Conservation (phyloP, 2,113 vertebrate genomes). For the Clarias magur region DNA sequence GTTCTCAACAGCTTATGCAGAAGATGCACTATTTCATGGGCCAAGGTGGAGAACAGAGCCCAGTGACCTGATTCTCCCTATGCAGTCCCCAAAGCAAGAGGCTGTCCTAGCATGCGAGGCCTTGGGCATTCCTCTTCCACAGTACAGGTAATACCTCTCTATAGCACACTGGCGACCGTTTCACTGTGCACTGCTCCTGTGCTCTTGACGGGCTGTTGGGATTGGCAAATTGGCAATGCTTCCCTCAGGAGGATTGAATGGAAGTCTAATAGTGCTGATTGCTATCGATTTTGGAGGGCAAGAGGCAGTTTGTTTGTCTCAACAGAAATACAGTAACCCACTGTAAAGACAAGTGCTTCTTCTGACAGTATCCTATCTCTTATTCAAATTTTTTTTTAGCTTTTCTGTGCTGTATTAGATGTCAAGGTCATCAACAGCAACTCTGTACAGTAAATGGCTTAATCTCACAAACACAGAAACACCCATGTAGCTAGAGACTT, state of each 20-base stretch:
- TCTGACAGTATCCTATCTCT: background rate
- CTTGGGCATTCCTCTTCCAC: slow-evolving; percentile 64
- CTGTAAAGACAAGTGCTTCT: slow-evolving; percentile 1
- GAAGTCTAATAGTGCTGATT: slow-evolving; percentile 58
- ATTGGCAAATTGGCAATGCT: slow-evolving; percentile 49
- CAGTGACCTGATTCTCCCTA: slow-evolving; percentile 74
- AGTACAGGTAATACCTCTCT: slow-evolving; percentile 71
- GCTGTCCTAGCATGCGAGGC: slow-evolving; percentile 71
- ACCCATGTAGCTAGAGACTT: background rate
- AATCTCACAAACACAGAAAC: slow-evolving; percentile 16
- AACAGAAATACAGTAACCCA: slow-evolving; percentile 23
- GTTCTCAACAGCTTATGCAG: slow-evolving; percentile 64
- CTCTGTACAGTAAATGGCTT: slow-evolving; percentile 11
- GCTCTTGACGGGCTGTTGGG: slow-evolving; percentile 41
- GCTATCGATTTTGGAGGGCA: slow-evolving; percentile 54
- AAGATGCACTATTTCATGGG: slow-evolving; percentile 75
- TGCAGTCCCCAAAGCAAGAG: slow-evolving; percentile 70
- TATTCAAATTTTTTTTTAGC: slow-evolving; percentile 28
- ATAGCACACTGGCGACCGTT: background rate
- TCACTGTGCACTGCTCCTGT: slow-evolving; percentile 29
- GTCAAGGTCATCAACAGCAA: slow-evolving; percentile 11
- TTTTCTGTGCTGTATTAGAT: background rate
- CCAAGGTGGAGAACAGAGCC: slow-evolving; percentile 75
- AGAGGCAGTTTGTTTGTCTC: slow-evolving; percentile 46
- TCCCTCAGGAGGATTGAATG: slow-evolving; percentile 57